Conservation (phyloP, 1,140 invertebrate genomes). For the Eriosoma lanigerum region DNA sequence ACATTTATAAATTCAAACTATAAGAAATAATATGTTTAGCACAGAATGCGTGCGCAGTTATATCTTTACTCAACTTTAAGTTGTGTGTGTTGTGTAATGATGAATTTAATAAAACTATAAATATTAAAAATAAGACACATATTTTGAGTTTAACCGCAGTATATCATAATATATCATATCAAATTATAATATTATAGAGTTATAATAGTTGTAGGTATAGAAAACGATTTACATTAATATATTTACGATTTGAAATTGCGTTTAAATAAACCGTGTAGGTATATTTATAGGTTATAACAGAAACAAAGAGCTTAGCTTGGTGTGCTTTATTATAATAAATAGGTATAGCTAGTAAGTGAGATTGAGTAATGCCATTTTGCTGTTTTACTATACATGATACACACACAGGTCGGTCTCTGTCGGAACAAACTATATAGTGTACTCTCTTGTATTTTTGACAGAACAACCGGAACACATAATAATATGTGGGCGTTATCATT, state of each 20-base stretch:
- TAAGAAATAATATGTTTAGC: too few species aligned
- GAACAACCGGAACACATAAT: slow-evolving; percentile 28
- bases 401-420: not conserved
- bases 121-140: too few species aligned
- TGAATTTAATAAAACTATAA: too few species aligned
- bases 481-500: slow-evolving; percentile 46
- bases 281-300: not conserved
- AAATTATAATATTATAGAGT: too few species aligned
- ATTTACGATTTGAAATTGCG: not conserved
- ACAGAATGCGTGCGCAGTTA: too few species aligned
- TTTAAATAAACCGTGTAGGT: not conserved
- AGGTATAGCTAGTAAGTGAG: not conserved
- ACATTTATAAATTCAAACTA: too few species aligned
- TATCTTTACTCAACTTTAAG: too few species aligned
- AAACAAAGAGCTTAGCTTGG: not conserved
- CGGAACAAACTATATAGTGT: not conserved
- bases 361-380: not conserved
- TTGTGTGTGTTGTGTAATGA: too few species aligned
- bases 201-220: not conserved
- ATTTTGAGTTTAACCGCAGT: too few species aligned
- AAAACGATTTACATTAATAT: not conserved
- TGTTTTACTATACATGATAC: not conserved
- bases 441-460: slow-evolving; percentile 28
- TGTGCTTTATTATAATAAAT: not conserved
- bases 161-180: too few species aligned